These are phyloP conservation scores for Ellobium chinense DNA, from an alignment of 2,888 invertebrate species.

Conservation along the genomic window DNA sequence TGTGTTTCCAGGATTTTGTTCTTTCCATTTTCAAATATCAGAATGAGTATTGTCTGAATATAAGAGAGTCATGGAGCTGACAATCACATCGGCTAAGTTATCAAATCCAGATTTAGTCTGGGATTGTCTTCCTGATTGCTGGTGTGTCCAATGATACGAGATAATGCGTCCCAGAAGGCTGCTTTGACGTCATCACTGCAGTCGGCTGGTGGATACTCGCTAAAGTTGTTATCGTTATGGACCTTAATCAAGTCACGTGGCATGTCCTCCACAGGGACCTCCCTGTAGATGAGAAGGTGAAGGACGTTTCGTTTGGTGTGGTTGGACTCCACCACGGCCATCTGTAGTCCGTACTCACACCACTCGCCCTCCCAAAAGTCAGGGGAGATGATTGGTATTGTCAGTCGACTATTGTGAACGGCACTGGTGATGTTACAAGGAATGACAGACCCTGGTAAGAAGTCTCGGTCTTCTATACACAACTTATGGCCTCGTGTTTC, in stretches of 20 bases:
- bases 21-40: too few species aligned
- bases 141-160: constrained; percentile 9
- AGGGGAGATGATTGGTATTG: constrained; percentile 33
- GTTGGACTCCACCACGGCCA: constrained; percentile 36
- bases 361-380: constrained; percentile 36
- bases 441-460: constrained; percentile 30
- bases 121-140: too few species aligned
- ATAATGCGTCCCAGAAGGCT: constrained; percentile 21
- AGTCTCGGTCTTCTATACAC: constrained; percentile 40
- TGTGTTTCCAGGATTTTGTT: too few species aligned
- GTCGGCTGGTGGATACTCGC: constrained; percentile 8
- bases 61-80: too few species aligned
- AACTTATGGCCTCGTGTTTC: constrained; percentile 21
- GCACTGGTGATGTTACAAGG: constrained; percentile 30
- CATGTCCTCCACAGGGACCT: background rate
- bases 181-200: constrained; percentile 3
- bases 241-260: constrained; percentile 17
- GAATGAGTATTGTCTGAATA: too few species aligned
- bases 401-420: constrained; percentile 22
- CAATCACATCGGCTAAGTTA: too few species aligned
- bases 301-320: constrained; percentile 34
- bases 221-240: background rate
- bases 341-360: constrained; percentile 43
- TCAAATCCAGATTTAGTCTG: too few species aligned
- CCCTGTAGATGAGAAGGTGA: constrained; percentile 33